Conservation (phyloP, 2,113 vertebrate genomes). For the Rhinoptilus africanus region DNA sequence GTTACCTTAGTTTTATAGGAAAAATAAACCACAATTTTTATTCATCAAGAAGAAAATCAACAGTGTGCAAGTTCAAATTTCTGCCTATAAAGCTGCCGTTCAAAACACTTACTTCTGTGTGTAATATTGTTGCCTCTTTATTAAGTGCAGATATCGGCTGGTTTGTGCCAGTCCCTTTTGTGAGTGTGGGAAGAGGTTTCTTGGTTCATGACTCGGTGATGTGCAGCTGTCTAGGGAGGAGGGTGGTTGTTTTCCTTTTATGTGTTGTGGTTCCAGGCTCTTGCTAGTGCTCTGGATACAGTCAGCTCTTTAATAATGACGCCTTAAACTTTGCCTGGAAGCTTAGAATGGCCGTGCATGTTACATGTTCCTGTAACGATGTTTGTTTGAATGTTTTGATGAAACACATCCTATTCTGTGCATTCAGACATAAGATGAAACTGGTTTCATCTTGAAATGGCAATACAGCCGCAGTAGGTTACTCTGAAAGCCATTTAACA, state of each 20-base stretch:
- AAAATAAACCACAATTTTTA: not conserved
- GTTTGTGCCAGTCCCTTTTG: not conserved
- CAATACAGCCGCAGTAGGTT: not conserved
- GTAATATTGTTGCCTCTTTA: not conserved
- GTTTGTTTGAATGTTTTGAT: not conserved
- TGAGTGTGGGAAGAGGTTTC: not conserved
- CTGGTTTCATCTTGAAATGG: not conserved
- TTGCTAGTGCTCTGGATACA: not conserved
- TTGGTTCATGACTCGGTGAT: not conserved
- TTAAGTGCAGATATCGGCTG: not conserved
- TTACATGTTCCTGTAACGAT: not conserved
- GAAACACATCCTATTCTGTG: rapidly evolving
- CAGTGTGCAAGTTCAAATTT: not conserved
- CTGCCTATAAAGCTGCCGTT: not conserved
- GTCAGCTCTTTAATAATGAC: not conserved
- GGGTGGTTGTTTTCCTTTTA: not conserved
- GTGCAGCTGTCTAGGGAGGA: not conserved
- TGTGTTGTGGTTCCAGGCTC: not conserved
- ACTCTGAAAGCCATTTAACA: not conserved
- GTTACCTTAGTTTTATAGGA: not conserved
- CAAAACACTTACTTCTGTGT: not conserved
- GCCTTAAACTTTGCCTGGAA: not conserved
- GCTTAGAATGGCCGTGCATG: not conserved
- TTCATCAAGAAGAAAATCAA: not conserved
- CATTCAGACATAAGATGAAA: not conserved